Evolutionary conservation across 2,797 vertebrate species (phyloP).

Genomic region (Adrianichthys oophorus): DNA sequence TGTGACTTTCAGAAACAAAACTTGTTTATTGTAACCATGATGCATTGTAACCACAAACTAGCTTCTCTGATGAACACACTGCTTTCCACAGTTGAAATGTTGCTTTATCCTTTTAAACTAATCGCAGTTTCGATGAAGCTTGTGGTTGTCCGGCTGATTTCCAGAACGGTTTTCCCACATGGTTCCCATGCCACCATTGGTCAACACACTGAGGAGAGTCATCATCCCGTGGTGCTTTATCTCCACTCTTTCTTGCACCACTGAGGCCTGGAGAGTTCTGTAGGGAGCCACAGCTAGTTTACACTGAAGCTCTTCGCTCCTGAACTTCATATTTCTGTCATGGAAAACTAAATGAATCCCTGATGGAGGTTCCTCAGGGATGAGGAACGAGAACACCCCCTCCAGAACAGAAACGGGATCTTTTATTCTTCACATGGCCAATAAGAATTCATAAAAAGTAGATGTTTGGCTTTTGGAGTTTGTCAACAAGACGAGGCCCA

Average conservation of each 20-base stretch:
- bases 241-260: slow-evolving; percentile 26
- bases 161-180: slow-evolving; percentile 10
- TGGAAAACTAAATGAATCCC: slow-evolving; percentile 43
- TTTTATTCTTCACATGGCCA: no score
- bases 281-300: neutral
- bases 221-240: slow-evolving; percentile 29
- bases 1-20: neutral
- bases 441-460: no score
- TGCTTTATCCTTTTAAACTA: neutral
- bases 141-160: neutral
- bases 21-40: neutral
- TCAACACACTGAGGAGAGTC: slow-evolving; percentile 9
- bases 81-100: slow-evolving; percentile 23
- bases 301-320: slow-evolving; percentile 11
- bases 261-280: slow-evolving; percentile 36
- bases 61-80: neutral
- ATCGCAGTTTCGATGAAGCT: neutral
- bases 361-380: slow-evolving; percentile 29
- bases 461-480: no score
- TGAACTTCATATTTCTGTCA: slow-evolving; percentile 46
- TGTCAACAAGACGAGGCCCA: no score
- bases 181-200: neutral
- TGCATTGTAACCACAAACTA: neutral
- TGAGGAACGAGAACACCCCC: slow-evolving; percentile 24
- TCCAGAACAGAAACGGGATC: neutral